Evolutionary conservation across 2,888 invertebrate genomes (phyloP).

Genomic region (Blera fallax): DNA sequence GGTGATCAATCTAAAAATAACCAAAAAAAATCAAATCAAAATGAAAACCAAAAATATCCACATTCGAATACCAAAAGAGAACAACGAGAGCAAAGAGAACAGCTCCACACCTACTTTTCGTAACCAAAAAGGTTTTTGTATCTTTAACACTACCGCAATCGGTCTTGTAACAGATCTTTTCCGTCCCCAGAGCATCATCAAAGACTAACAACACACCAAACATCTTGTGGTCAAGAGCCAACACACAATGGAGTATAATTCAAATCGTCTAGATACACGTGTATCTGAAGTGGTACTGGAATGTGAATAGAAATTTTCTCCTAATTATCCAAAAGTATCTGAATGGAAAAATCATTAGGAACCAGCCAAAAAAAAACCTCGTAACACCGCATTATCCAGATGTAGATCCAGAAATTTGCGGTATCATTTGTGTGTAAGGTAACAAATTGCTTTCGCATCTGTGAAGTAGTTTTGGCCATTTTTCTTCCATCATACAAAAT

Average conservation of each 20-base stretch:
- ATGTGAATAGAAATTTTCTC: slow-evolving; percentile 20
- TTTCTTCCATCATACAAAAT: slow-evolving; percentile 26
- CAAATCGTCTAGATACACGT: slow-evolving; percentile 12
- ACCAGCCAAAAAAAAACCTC: neutral
- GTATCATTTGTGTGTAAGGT: slow-evolving; percentile 32
- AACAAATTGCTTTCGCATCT: slow-evolving; percentile 58
- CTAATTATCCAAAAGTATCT: slow-evolving; percentile 47
- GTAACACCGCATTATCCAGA: neutral
- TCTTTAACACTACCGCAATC: slow-evolving; percentile 6
- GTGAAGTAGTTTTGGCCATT: slow-evolving; percentile 54
- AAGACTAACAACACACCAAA: neutral
- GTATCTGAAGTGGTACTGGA: slow-evolving; percentile 1
- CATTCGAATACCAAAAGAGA: neutral
- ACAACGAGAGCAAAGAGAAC: neutral
- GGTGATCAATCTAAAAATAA: slow-evolving; percentile 45
- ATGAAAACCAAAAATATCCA: slow-evolving; percentile 10
- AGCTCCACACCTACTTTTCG: neutral
- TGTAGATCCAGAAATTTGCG: slow-evolving; percentile 8
- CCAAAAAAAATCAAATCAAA: neutral
- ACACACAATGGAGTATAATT: slow-evolving; percentile 10
- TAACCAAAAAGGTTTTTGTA: neutral
- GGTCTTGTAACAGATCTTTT: neutral
- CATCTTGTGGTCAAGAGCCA: slow-evolving; percentile 10
- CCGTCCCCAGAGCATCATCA: slow-evolving; percentile 6
- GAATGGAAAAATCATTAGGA: slow-evolving; percentile 42